Base-by-base conservation (phyloP, 92 coral and sea anemone species). In the Montipora capitata region DNA sequence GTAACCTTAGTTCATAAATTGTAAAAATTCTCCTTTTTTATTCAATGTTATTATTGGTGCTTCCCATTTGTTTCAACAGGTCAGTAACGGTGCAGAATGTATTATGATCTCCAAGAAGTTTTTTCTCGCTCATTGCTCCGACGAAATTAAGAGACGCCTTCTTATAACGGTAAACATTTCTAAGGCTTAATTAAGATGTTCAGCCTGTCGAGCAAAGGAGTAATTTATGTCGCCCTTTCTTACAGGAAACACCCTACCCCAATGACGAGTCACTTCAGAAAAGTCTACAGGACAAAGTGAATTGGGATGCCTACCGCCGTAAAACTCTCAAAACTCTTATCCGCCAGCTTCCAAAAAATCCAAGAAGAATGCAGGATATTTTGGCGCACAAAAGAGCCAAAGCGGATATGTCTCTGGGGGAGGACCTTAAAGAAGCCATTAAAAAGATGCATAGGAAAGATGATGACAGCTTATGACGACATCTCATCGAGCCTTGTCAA, bases 21-120 rank as follows among this genome's bases (percentile, higher is more conserved):
- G 62, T 15, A 17, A 4, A 14, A 3, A 0, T 3, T 35, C 10
- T 9, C 1, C 3, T 65, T 18, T n/a, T 5, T 18, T 5, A 18
- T 2, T 9, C 35, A 18, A 4, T 18, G 3, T 3, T 65, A 4
- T 65, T 27, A 2, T 27, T 65, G 35, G 3, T 20, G 7, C 20
- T 10, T 65, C 12, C 41, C 44, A 7, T 11, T 35, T 39, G 5
- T 27, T 20, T 65, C 41, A 67, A 67, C 88, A 96, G 99, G 98
- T 96, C 40, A 96, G 99, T 67, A 96, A 95, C 81, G 99, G 99
- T 9, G 99, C 96, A 9, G 99, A 96, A 71, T 96, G 99, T 75
- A 96, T 96, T 72, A 96, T 96, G 82, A 96, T 96, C 66, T 96
- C 99, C 8, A 96, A 96, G 91, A 96, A 96, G 61, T 95, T 95